These are phyloP conservation scores for Aphidius colemani DNA, from an alignment of 2,888 invertebrate species.

Conservation along the genomic window DNA sequence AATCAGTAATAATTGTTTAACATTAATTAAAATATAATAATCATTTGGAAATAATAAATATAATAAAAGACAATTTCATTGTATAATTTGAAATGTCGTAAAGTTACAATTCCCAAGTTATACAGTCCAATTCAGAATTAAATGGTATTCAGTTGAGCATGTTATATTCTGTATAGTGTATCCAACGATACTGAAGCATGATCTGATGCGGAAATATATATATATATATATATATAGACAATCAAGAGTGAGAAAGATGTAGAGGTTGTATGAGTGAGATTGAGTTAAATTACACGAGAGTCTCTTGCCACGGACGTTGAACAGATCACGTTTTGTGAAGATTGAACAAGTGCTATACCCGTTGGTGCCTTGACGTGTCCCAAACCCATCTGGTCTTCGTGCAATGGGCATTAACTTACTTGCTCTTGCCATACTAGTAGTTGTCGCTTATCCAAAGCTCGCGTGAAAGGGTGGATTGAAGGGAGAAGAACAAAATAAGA, in stretches of 20 bases:
- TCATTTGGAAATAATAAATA: no score
- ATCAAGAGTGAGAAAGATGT: neutral
- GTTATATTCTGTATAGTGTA: neutral
- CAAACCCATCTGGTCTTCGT: constrained; percentile 19
- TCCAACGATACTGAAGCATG: neutral
- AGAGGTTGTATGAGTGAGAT: constrained; percentile 1
- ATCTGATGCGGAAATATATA: neutral
- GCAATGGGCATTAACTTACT: constrained; percentile 24
- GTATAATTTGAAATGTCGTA: no score
- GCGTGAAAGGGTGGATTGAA: constrained; percentile 1
- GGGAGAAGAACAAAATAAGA: neutral
- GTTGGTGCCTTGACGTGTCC: constrained; percentile 1
- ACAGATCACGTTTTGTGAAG: constrained; percentile 3
- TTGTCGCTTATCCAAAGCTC: no score
- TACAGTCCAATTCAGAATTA: no score
- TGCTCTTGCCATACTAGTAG: constrained; percentile 4
- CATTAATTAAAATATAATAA: no score
- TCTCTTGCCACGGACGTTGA: neutral
- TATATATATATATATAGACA: neutral
- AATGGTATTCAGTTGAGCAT: no score
- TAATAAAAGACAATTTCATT: no score
- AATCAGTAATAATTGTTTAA: no score
- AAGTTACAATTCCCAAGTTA: no score
- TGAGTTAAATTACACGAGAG: constrained; percentile 6
- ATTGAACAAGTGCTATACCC: constrained; percentile 7